Conservation (phyloP, 2,113 vertebrate species). For the Phrynocephalus versicolor region DNA sequence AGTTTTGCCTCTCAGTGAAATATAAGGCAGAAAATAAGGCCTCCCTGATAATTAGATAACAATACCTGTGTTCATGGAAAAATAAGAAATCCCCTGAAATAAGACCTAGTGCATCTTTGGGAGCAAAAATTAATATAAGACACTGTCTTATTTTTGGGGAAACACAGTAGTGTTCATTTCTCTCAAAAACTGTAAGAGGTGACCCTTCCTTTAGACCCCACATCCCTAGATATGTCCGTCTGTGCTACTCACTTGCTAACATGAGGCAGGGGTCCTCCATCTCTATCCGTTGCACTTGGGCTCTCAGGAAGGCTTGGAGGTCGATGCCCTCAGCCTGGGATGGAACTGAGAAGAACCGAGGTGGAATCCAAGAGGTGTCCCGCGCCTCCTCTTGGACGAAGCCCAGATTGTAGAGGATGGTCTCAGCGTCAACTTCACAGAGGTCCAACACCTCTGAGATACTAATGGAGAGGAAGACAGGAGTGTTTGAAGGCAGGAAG, state of each 20-base stretch:
- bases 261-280: conserved; percentile 88
- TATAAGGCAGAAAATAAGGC: too few relatives aligned
- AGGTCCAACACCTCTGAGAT: conserved; percentile 81
- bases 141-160: too few relatives aligned
- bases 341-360: conserved; percentile 86
- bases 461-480: conserved; percentile 43
- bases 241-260: conserved; percentile 82
- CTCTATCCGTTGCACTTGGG: conserved; percentile 81
- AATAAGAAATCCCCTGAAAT: too few relatives aligned
- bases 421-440: conserved; percentile 85
- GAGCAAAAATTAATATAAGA: too few relatives aligned
- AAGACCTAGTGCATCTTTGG: too few relatives aligned
- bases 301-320: conserved; percentile 88
- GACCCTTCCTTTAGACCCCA: neutral
- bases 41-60: too few relatives aligned
- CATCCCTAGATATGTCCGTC: neutral
- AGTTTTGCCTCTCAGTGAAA: too few relatives aligned
- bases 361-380: conserved; percentile 80
- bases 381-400: conserved; percentile 83
- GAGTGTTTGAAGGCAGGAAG: too few relatives aligned
- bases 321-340: conserved; percentile 88
- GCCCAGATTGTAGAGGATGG: conserved; percentile 85
- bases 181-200: too few relatives aligned
- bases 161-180: too few relatives aligned
- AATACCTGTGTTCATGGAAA: too few relatives aligned